These are phyloP conservation scores for Congeria kusceri DNA, from an alignment of 2,888 invertebrate species.

Conservation along the genomic window DNA sequence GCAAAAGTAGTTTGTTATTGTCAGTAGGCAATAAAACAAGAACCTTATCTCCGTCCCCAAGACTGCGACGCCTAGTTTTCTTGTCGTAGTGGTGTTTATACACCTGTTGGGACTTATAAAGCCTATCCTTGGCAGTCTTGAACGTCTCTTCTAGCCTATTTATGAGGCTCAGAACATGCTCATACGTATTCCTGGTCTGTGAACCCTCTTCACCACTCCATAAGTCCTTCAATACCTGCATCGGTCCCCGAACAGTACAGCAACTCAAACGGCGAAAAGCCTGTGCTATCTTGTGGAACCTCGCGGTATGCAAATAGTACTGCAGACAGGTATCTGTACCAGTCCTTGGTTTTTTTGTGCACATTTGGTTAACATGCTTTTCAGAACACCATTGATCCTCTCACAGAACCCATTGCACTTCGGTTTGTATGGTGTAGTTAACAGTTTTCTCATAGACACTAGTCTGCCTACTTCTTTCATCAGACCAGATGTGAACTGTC, in stretches of 20 bases:
- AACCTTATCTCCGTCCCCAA: slow-evolving; percentile 54
- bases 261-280: slow-evolving; percentile 64
- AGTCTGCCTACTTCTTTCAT: slow-evolving; percentile 55
- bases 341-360: slow-evolving; percentile 54
- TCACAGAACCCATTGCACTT: slow-evolving; percentile 56
- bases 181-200: slow-evolving; percentile 47
- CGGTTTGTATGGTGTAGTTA: slow-evolving; percentile 61
- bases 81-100: slow-evolving; percentile 52
- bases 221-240: slow-evolving; percentile 39
- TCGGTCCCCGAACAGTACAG: slow-evolving; percentile 61
- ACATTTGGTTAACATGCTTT: slow-evolving; percentile 19
- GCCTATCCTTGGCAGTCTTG: slow-evolving; percentile 45
- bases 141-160: slow-evolving; percentile 53
- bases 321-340: slow-evolving; percentile 56
- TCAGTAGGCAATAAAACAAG: slow-evolving; percentile 63
- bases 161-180: slow-evolving; percentile 61
- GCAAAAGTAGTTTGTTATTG: slow-evolving; percentile 63
- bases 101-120: slow-evolving; percentile 22
- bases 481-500: slow-evolving; percentile 60
- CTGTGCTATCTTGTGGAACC: slow-evolving; percentile 57
- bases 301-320: slow-evolving; percentile 65
- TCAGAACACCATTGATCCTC: slow-evolving; percentile 61
- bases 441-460: slow-evolving; percentile 37
- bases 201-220: slow-evolving; percentile 27
- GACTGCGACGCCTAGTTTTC: slow-evolving; percentile 33